A percentile compares a stretch with the other conserved stretches of the same genome.
phyloP scores from a whole-genome alignment of 2,888 invertebrate genomes.

The Zygothrica quintamaculata region DNA sequence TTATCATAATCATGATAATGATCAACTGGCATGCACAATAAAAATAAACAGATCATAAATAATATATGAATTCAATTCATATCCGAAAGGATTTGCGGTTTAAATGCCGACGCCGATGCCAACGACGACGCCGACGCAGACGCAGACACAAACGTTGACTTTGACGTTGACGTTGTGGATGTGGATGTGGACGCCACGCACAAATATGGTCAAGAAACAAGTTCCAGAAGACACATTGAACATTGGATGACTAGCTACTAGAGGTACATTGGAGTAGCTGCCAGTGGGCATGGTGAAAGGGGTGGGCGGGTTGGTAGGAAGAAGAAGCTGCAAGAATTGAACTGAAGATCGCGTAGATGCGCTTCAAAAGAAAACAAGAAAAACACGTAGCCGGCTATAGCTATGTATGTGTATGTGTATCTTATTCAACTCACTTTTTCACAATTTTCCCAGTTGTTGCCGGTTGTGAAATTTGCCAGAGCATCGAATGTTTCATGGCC shows the following conservation, averaged over 20 bases:
- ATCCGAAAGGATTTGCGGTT: conserved; percentile 80
- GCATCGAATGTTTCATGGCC: conserved; percentile 78
- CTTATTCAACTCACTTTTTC: conserved; percentile 73
- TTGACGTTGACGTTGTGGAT: conserved; percentile 30
- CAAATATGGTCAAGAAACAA: conserved; percentile 71
- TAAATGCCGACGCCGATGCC: conserved; percentile 58
- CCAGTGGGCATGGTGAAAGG: too few species aligned
- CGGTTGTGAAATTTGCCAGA: conserved; percentile 72
- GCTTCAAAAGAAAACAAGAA: conserved; percentile 74
- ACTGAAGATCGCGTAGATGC: conserved; percentile 70
- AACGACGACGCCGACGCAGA: conserved; percentile 5
- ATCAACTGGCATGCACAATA: conserved; percentile 76
- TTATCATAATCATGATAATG: conserved; percentile 16
- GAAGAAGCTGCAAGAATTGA: conserved; percentile 44
- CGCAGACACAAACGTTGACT: conserved; percentile 31
- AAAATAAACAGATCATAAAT: conserved; percentile 80
- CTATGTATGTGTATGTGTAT: background rate
- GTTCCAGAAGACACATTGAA: conserved; percentile 44
- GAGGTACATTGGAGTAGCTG: too few species aligned
- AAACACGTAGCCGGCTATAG: conserved; percentile 62
- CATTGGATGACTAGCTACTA: too few species aligned
- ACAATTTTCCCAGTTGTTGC: conserved; percentile 75
- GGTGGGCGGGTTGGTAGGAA: background rate
- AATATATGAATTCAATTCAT: conserved; percentile 81
- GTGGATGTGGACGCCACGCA: too few species aligned